phyloP scores from a whole-genome alignment of 1,140 invertebrate species.

The Lepeophtheirus salmonis region DNA sequence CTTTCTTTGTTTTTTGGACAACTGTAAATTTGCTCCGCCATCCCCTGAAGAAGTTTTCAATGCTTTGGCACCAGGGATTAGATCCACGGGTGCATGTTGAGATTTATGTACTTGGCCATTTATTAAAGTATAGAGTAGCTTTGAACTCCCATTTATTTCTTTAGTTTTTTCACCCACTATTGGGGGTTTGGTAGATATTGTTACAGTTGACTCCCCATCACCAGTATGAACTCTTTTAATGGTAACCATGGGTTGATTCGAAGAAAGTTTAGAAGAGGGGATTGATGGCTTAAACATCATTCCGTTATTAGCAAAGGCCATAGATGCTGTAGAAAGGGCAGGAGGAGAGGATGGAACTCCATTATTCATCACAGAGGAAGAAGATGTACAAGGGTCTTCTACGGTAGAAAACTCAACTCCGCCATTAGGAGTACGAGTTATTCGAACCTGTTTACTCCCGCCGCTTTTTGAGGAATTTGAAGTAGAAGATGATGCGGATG shows the following conservation, averaged over 20 bases:
- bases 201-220: slow-evolving; percentile 1
- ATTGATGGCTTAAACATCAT: background rate
- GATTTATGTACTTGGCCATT: slow-evolving; percentile 10
- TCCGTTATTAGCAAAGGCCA: background rate
- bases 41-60: background rate
- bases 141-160: background rate
- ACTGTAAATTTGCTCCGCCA: too few relatives aligned
- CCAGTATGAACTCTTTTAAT: slow-evolving; percentile 1
- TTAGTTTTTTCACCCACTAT: background rate
- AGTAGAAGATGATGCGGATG: background rate
- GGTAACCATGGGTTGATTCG: slow-evolving; percentile 15
- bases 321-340: background rate
- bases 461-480: background rate
- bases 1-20: slow-evolving; percentile 14
- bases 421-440: slow-evolving; percentile 4
- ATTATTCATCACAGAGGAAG: too few relatives aligned
- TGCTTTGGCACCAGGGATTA: slow-evolving; percentile 3
- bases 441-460: background rate
- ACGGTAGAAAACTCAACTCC: slow-evolving; percentile 10
- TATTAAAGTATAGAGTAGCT: slow-evolving; percentile 16
- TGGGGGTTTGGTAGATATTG: slow-evolving; percentile 4
- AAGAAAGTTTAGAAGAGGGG: background rate
- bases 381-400: background rate
- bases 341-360: background rate
- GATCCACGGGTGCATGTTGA: slow-evolving; percentile 2